Conservation (phyloP, 2,113 vertebrate genomes). For the Monarcha castaneiventris region DNA sequence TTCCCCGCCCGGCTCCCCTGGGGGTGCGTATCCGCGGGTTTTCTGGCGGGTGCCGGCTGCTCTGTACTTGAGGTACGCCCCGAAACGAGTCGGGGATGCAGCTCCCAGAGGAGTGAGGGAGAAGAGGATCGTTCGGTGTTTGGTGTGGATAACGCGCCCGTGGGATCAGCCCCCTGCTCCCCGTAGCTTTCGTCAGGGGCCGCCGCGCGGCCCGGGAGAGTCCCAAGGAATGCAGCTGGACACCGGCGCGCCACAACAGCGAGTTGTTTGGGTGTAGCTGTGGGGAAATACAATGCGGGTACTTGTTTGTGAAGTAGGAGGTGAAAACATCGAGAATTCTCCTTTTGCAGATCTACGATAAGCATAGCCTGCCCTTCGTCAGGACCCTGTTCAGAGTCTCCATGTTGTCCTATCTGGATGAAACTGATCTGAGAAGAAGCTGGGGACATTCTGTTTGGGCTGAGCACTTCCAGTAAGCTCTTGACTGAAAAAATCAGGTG, state of each 20-base stretch:
- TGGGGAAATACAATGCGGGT: neutral
- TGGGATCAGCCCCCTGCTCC: neutral
- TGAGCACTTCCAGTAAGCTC: neutral
- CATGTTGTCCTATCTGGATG: neutral
- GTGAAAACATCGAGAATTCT: neutral
- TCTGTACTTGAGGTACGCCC: neutral
- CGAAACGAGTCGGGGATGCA: neutral
- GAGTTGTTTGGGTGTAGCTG: neutral
- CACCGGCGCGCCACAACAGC: no score
- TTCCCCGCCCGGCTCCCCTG: neutral
- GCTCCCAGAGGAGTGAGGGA: neutral
- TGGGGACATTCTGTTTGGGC: neutral
- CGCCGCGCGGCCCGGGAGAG: neutral
- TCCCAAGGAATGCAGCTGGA: neutral
- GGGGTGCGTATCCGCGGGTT: neutral
- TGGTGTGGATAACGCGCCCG: neutral
- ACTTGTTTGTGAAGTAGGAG: neutral
- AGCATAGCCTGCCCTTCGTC: neutral
- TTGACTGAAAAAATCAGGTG: neutral
- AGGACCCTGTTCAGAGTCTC: neutral
- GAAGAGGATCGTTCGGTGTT: neutral
- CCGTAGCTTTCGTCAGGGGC: neutral
- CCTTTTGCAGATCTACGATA: constrained; percentile 16
- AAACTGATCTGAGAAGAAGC: neutral
- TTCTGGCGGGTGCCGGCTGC: neutral